Evolutionary conservation across 2,888 invertebrate genomes (phyloP).

Genomic region (Elmis aenea): DNA sequence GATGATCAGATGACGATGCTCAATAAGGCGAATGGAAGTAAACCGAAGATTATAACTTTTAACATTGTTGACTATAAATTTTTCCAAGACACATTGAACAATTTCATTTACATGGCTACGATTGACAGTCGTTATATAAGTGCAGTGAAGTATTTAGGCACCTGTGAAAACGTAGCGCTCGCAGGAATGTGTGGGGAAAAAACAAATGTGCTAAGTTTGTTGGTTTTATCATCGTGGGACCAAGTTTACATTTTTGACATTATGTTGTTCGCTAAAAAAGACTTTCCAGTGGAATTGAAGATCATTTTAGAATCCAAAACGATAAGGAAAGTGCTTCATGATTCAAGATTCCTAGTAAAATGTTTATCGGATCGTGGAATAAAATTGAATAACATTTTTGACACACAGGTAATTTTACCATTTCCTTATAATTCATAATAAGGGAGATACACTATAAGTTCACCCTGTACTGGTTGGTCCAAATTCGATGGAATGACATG

Average conservation of each 20-base stretch:
- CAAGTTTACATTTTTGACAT: conserved; percentile 26
- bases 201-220: conserved; percentile 13
- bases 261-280: conserved; percentile 7
- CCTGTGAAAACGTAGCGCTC: conserved; percentile 22
- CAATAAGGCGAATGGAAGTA: neutral
- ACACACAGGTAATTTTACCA: conserved; percentile 24
- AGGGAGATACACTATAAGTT: too few relatives aligned
- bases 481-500: too few relatives aligned
- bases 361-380: conserved; percentile 18
- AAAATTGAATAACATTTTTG: conserved; percentile 24
- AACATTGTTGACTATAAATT: conserved; percentile 17
- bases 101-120: conserved; percentile 20
- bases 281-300: conserved; percentile 20
- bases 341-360: conserved; percentile 17
- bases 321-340: conserved; percentile 23
- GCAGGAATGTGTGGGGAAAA: conserved; percentile 14
- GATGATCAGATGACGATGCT: too few relatives aligned
- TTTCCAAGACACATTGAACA: conserved; percentile 15
- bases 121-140: conserved; percentile 18
- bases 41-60: conserved; percentile 9
- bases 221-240: conserved; percentile 21
- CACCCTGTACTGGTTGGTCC: too few relatives aligned
- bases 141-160: conserved; percentile 16
- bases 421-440: neutral
- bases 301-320: conserved; percentile 15